Evolutionary conservation across 2,797 vertebrate species (phyloP).

Genomic region (Stomatorhinus walkeri): DNA sequence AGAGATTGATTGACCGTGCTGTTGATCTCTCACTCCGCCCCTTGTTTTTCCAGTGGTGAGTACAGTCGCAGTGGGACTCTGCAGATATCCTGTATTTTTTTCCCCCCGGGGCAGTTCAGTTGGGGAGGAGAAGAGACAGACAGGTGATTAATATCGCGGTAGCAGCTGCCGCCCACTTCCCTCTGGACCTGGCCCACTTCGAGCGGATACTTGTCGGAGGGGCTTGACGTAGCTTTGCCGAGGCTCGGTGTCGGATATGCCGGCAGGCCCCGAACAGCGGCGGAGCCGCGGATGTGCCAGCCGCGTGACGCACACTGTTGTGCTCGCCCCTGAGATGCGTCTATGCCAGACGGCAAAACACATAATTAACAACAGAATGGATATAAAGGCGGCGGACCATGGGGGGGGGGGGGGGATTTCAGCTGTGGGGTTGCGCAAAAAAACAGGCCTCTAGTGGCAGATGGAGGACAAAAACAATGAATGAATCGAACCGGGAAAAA

Average conservation of each 20-base stretch:
- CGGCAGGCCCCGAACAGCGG: not conserved
- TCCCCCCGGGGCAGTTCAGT: not conserved
- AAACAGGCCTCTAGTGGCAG: not conserved
- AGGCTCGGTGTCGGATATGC: not conserved
- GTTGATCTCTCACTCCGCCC: not conserved
- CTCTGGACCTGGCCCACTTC: conserved; percentile 9
- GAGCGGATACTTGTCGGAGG: not conserved
- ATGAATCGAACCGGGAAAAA: not conserved
- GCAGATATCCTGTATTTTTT: not conserved
- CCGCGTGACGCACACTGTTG: not conserved
- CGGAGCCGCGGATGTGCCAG: not conserved
- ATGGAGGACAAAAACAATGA: not conserved
- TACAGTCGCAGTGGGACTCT: not conserved
- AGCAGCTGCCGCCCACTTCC: conserved; percentile 10
- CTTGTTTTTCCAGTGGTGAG: not conserved
- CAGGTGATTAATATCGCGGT: conserved; percentile 11
- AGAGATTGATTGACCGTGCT: not conserved
- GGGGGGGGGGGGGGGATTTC: not conserved
- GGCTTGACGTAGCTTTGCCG: not conserved
- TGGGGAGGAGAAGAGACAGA: not conserved
- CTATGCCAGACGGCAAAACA: not conserved
- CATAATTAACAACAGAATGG: not conserved
- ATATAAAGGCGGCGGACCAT: not conserved
- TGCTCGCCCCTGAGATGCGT: not conserved
- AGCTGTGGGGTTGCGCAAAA: not conserved